These are phyloP conservation scores for Bradysia coprophila DNA, from an alignment of 1,140 invertebrate genomes.

Conservation along the genomic window DNA sequence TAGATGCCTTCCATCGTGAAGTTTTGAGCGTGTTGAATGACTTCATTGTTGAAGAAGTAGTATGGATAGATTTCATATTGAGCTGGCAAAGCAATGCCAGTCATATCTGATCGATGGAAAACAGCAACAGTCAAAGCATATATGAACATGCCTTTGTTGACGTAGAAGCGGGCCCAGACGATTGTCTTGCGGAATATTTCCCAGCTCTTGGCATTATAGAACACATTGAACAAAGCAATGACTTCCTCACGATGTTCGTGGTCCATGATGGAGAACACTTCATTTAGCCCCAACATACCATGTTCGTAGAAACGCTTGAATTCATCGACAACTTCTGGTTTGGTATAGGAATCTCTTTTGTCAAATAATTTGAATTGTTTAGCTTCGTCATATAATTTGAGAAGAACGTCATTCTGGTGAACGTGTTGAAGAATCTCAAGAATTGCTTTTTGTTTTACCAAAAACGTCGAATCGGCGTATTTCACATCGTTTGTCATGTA, in stretches of 20 bases:
- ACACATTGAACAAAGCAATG: slow-evolving; percentile 25
- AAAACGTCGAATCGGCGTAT: no score
- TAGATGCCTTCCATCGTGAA: slow-evolving; percentile 27
- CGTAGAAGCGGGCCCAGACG: slow-evolving; percentile 21
- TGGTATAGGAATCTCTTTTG: no score
- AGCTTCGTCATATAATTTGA: no score
- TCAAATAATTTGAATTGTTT: no score
- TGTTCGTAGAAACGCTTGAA: no score
- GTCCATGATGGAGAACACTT: slow-evolving; percentile 27
- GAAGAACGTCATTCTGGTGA: background rate
- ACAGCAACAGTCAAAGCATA: slow-evolving; percentile 31
- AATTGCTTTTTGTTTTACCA: background rate
- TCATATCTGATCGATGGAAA: slow-evolving; percentile 27
- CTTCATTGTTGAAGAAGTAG: slow-evolving; percentile 28
- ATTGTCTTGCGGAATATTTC: slow-evolving; percentile 36
- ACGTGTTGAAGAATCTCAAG: background rate
- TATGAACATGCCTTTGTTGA: slow-evolving; percentile 33
- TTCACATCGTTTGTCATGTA: no score
- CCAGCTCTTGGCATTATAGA: slow-evolving; percentile 35
- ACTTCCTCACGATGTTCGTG: slow-evolving; percentile 24
- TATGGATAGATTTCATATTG: slow-evolving; percentile 36
- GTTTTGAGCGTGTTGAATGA: slow-evolving; percentile 27
- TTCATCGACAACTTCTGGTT: no score
- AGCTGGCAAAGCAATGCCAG: slow-evolving; percentile 29
- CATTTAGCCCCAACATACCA: slow-evolving; percentile 25